Evolutionary conservation across 1,140 invertebrate species (phyloP), one percentile per base, ranked within the genome.

Genomic region (Brachionus plicatilis): DNA sequence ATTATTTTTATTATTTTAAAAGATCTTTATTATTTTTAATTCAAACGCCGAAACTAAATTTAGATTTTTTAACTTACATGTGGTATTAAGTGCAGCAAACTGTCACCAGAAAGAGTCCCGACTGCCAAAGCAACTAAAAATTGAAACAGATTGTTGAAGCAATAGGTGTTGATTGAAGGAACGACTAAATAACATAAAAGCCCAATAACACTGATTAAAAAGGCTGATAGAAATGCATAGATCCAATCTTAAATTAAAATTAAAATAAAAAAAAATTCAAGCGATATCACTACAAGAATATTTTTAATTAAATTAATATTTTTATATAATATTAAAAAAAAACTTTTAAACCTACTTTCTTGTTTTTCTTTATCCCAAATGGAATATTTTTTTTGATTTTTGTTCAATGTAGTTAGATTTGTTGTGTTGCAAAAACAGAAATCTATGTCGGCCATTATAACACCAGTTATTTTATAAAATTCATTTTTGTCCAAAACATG

Each of bases 31-130:
- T 6, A 1, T 37, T 37, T 1, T 7, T 7, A 5, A 37, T 7
- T 37, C 33, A 37, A 37, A 37, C 5, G 6, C 2, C 4, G 6
- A 37, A 1, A 37, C 6, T 7, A 37, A 11, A 65, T 20, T 65
- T 65, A 27, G 5, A 65, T n/a, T 47, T 47, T 47, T 1, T 12
- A 20, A 50, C 14, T 75, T 65, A 85, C 84, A 53, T 78, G 56
- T 27, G 90, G 90, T 27, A 91, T 86, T 2, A 91, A 87, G 87
- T 91, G 90, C 1, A 91, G 83, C 0, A 91, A 17, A 37, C 90
- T 88, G 85, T 91, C 90, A 9, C 88, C 87, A 53, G 87, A 84
- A 24, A 91, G 85, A 1, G 89, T 89, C 6, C 90, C 90, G n/a
- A 90, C 89, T 45, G 89, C 90, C 20, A 91, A 85, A 41, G 68